Base-by-base conservation (phyloP, 2,797 vertebrate genomes). In the Lithobates pipiens region DNA sequence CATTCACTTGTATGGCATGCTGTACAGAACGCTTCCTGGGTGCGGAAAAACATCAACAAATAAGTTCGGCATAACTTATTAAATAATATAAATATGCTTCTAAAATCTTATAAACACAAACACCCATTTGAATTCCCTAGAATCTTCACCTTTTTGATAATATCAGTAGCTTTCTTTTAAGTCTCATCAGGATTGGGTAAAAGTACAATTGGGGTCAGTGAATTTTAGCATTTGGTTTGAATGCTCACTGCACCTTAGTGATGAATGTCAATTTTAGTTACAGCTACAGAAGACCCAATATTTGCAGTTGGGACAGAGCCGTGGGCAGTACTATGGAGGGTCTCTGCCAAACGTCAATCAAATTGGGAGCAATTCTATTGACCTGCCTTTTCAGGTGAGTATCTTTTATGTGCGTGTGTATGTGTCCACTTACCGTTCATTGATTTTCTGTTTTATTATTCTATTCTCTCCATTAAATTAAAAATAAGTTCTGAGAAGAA, bases 311-410 rank as follows among this genome's bases (percentile, higher is more conserved):
- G 98, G 98, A 92, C 98, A 98, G 89, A 98, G 96, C 92, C 98
- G 98, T 88, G 97, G 97, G 94, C 98, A 99, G 94, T 99, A 97
- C 96, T 99, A 99, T 1, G 98, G 98, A 81, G 98, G 98, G 88
- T 99, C 98, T 85, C 94, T 99, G 94, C 98, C 98, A 95, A 99
- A 99, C 90, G 98, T 99, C 94, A 99, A 99, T 93, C 98, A 99
- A 96, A 97, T 99, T 90, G 98, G 98, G 91, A 99, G 96, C 94
- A 95, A 97, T 94, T 95, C 95, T 91, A 96, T 97, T 96, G 98
- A 99, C 93, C 96, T 99, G 91, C 95, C 98, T 92, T 99, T 99
- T 95, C 98, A 99, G 98, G 98, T 99, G 95, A 97, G 96, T 36
- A n/a, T 76, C n/a, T 27, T 27, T 23, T 70, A 39, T 21, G 42